These are phyloP conservation scores for Neodiprion virginianus DNA, from an alignment of 1,140 invertebrate species.

Conservation along the genomic window DNA sequence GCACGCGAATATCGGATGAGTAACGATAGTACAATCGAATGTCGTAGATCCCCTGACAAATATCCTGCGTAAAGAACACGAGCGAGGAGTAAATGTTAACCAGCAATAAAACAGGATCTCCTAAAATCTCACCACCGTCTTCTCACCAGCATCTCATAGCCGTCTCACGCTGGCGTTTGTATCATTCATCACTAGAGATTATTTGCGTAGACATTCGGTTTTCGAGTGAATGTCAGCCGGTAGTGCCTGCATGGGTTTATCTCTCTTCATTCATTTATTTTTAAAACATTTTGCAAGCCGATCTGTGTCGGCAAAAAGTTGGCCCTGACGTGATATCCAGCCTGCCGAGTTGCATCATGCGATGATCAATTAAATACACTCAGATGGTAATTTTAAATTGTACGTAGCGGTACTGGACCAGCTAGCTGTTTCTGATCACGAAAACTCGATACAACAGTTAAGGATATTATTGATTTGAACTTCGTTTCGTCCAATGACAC, in stretches of 20 bases:
- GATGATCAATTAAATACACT: background rate
- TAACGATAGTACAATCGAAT: background rate
- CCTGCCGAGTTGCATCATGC: constrained; percentile 8
- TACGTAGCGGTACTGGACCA: too few relatives aligned
- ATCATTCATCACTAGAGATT: constrained; percentile 39
- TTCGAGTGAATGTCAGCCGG: background rate
- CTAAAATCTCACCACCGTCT: background rate
- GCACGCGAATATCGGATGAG: background rate
- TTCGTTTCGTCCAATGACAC: background rate
- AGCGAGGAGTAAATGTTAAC: background rate
- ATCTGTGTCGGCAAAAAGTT: background rate
- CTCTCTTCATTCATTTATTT: background rate
- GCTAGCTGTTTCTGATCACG: background rate
- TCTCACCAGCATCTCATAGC: background rate
- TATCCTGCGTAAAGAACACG: background rate
- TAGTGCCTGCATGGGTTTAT: background rate
- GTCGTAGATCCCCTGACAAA: background rate
- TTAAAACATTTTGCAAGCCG: background rate
- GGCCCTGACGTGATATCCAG: background rate
- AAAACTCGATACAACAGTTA: constrained; percentile 8
- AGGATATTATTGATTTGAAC: background rate
- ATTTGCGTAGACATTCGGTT: constrained; percentile 38
- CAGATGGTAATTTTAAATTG: background rate
- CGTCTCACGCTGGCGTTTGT: background rate
- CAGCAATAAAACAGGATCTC: background rate